Evolutionary conservation across 2,113 vertebrate genomes (phyloP).

Genomic region (Pao palembangensis): DNA sequence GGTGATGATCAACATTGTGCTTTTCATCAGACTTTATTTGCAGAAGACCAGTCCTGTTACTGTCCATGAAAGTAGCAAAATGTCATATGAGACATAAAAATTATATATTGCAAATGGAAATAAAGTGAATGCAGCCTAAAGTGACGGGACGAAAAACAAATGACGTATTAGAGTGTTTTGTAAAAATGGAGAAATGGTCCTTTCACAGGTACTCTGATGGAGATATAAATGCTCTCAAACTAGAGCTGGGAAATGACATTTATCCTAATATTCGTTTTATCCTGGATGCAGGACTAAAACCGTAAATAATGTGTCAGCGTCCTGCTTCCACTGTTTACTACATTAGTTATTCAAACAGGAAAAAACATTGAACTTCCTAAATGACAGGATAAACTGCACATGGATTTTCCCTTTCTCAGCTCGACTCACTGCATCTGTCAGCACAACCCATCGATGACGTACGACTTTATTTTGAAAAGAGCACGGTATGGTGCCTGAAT

Average conservation of each 20-base stretch:
- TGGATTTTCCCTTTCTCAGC: not conserved
- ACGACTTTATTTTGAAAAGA: slow-evolving; percentile 30
- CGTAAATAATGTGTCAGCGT: slow-evolving; percentile 5
- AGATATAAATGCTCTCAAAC: not conserved
- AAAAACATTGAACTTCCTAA: not conserved
- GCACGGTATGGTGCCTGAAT: slow-evolving; percentile 37
- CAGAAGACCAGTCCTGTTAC: too few species aligned
- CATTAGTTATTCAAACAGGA: not conserved
- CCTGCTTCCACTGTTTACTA: not conserved
- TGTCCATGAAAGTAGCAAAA: too few species aligned
- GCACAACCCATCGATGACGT: slow-evolving; percentile 13
- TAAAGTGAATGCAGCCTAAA: too few species aligned
- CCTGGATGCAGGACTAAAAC: not conserved
- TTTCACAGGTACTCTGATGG: slow-evolving; percentile 6
- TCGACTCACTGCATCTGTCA: slow-evolving; percentile 16
- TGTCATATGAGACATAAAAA: too few species aligned
- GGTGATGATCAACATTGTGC: too few species aligned
- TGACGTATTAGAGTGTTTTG: too few species aligned
- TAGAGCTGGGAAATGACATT: not conserved
- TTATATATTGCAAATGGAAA: too few species aligned
- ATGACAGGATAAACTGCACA: slow-evolving; percentile 10
- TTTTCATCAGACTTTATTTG: too few species aligned
- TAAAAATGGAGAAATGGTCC: too few species aligned
- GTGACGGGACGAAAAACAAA: too few species aligned
- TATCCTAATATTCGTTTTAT: not conserved